These are phyloP conservation scores for Pterostichus niger DNA, from an alignment of 2,888 invertebrate species.

Conservation along the genomic window DNA sequence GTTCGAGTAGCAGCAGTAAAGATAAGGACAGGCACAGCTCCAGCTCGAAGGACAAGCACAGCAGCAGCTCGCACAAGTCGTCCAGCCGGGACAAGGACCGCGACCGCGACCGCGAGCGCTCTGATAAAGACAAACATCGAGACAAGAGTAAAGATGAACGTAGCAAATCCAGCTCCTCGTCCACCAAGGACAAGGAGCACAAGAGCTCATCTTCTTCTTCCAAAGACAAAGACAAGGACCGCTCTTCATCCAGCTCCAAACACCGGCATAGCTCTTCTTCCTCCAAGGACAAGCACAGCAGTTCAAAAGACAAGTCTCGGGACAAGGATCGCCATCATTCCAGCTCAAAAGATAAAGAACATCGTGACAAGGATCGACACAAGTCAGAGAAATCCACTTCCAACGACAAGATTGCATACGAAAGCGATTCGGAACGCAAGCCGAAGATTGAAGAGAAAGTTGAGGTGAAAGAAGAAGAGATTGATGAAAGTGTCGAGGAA, in stretches of 20 bases:
- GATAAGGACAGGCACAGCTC: constrained; percentile 73
- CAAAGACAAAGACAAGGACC: constrained; percentile 76
- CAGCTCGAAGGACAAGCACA: constrained; percentile 78
- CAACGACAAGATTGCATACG: constrained; percentile 16
- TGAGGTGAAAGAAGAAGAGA: constrained; percentile 57
- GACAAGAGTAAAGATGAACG: constrained; percentile 71
- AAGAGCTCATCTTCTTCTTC: constrained; percentile 71
- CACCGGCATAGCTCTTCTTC: constrained; percentile 72
- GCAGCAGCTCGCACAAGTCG: constrained; percentile 73
- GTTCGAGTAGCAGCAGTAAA: constrained; percentile 77
- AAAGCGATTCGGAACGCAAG: constrained; percentile 70
- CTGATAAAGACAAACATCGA: constrained; percentile 73
- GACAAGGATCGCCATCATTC: constrained; percentile 72
- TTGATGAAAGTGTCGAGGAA: constrained; percentile 68
- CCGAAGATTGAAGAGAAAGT: constrained; percentile 70
- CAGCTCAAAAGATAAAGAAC: constrained; percentile 81
- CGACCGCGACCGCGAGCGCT: constrained; percentile 73
- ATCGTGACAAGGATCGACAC: constrained; percentile 75
- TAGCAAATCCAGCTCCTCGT: constrained; percentile 74
- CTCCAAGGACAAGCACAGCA: constrained; percentile 75
- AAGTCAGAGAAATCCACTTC: constrained; percentile 63
- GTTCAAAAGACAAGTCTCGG: constrained; percentile 75
- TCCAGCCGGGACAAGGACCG: constrained; percentile 73
- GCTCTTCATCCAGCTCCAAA: constrained; percentile 73
- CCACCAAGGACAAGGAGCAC: constrained; percentile 76